Evolutionary conservation across 1,140 invertebrate genomes (phyloP).

Genomic region (Medauroidea extradentata): DNA sequence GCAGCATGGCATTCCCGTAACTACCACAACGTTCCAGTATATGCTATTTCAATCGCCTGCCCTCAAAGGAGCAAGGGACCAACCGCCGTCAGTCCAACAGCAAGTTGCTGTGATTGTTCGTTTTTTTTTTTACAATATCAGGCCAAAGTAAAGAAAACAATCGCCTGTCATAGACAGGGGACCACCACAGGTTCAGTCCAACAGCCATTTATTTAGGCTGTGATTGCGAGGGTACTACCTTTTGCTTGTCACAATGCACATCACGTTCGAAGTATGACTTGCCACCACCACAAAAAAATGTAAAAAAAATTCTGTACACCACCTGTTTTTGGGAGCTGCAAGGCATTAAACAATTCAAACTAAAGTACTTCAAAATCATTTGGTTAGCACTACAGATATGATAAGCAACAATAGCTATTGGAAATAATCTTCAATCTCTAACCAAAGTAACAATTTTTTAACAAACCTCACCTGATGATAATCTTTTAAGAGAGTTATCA

Average conservation of each 20-base stretch:
- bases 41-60: constrained; percentile 1
- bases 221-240: constrained; percentile 14
- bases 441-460: too few species aligned
- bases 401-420: neutral
- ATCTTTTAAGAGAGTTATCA: too few species aligned
- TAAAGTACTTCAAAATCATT: neutral
- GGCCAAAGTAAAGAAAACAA: constrained; percentile 4
- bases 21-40: too few species aligned
- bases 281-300: neutral
- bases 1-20: too few species aligned
- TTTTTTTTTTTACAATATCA: neutral
- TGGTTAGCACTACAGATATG: neutral
- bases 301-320: neutral
- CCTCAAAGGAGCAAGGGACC: neutral
- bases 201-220: constrained; percentile 6
- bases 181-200: constrained; percentile 1
- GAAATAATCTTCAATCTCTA: too few species aligned
- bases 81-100: constrained; percentile 7
- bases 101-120: constrained; percentile 9
- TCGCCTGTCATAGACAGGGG: constrained; percentile 7
- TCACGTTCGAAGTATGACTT: neutral
- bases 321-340: neutral
- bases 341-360: neutral
- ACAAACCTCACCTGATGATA: too few species aligned
- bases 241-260: neutral